Evolutionary conservation across 2,113 vertebrate genomes (phyloP).

Genomic region (Pongo abelii): DNA sequence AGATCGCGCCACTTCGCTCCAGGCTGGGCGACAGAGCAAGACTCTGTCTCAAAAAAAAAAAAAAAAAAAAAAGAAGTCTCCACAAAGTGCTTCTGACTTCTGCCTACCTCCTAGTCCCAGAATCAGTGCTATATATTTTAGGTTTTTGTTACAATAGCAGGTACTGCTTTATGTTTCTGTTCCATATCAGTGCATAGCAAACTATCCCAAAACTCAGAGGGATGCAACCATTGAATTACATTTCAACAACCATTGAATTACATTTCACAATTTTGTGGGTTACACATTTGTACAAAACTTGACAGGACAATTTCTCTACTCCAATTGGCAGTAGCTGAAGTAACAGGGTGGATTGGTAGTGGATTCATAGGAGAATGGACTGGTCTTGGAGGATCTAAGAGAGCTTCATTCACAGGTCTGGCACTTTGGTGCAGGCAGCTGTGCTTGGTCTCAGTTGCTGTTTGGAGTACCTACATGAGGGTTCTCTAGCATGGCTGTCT

Average conservation of each 20-base stretch:
- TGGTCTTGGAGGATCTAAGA: background rate
- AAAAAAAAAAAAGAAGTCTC: background rate
- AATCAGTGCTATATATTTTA: background rate
- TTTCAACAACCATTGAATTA: background rate
- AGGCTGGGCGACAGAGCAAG: too few species aligned
- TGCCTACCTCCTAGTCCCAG: background rate
- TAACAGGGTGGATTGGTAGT: background rate
- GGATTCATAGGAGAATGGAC: background rate
- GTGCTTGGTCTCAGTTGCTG: background rate
- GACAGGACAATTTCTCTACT: background rate
- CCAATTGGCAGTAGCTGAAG: background rate
- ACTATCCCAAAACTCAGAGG: background rate
- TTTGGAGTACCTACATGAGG: fast-evolving
- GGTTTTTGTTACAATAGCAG: background rate
- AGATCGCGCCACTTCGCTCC: too few species aligned
- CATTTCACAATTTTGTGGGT: background rate
- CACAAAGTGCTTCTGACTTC: background rate
- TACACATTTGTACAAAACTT: background rate
- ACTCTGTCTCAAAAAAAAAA: too few species aligned
- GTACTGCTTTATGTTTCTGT: background rate
- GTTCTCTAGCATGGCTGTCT: background rate
- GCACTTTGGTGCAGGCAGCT: background rate
- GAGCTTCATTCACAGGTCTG: background rate
- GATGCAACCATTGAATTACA: background rate
- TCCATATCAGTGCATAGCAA: background rate